Evolutionary conservation across 2,113 vertebrate species (phyloP).

Genomic region (Pseudorasbora parva): DNA sequence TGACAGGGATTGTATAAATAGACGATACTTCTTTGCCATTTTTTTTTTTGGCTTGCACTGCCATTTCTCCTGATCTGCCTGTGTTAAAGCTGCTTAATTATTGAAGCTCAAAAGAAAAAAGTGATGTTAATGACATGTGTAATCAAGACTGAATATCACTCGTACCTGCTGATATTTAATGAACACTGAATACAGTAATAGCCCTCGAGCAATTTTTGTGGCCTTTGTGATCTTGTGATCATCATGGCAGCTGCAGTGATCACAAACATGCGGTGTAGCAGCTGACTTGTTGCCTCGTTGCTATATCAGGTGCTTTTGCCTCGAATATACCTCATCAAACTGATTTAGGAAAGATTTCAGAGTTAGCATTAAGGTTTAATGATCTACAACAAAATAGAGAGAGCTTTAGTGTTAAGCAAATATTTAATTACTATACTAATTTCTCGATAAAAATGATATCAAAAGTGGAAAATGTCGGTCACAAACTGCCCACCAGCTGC

Average conservation of each 20-base stretch:
- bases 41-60: conserved; percentile 29
- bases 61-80: not conserved
- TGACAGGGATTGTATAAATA: conserved; percentile 29
- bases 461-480: too few relatives aligned
- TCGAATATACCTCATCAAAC: too few relatives aligned
- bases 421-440: too few relatives aligned
- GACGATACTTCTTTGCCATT: not conserved
- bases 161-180: conserved; percentile 28
- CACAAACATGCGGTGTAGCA: not conserved
- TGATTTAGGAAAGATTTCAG: too few relatives aligned
- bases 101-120: conserved; percentile 18
- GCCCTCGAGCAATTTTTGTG: not conserved
- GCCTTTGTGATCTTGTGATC: conserved; percentile 8
- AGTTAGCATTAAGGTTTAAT: too few relatives aligned
- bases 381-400: too few relatives aligned
- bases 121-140: conserved; percentile 27
- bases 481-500: too few relatives aligned
- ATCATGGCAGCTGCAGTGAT: not conserved
- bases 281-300: too few relatives aligned
- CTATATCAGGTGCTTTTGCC: too few relatives aligned
- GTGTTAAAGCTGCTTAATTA: conserved; percentile 16
- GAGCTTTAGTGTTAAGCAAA: too few relatives aligned
- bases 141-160: conserved; percentile 20
- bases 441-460: too few relatives aligned
- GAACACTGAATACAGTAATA: not conserved